These are phyloP conservation scores for Andrena marginata DNA, from an alignment of 2,888 invertebrate genomes.

Conservation along the genomic window DNA sequence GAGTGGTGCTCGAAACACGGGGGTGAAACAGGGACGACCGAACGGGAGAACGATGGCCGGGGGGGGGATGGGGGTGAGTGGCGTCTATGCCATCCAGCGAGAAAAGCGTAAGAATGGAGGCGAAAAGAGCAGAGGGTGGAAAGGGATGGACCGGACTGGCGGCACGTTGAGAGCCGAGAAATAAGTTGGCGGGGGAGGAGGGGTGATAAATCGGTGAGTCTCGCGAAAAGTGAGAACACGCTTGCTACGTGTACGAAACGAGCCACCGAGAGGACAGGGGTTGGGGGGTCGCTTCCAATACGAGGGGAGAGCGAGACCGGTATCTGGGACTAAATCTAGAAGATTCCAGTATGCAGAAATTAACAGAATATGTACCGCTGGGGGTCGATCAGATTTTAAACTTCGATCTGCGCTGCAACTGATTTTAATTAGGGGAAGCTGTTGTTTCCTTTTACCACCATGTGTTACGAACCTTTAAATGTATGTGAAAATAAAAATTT, in stretches of 20 bases:
- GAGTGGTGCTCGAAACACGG: conserved; percentile 50
- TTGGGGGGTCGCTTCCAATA: conserved; percentile 9
- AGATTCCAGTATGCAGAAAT: not conserved
- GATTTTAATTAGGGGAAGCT: no score
- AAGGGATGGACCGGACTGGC: conserved; percentile 27
- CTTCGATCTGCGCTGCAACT: no score
- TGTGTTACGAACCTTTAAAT: no score
- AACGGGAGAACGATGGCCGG: conserved; percentile 8
- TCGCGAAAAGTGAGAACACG: conserved; percentile 65
- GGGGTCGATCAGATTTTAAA: no score
- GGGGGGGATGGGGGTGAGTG: conserved; percentile 19
- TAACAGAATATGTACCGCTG: no score
- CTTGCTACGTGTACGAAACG: conserved; percentile 47
- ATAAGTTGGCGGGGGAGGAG: conserved; percentile 63
- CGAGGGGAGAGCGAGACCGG: conserved; percentile 13
- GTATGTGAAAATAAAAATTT: no score
- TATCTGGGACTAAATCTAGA: conserved; percentile 54
- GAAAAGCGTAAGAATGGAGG: conserved; percentile 46
- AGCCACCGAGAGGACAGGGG: conserved; percentile 2
- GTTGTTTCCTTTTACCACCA: no score
- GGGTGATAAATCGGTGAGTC: conserved; percentile 74
- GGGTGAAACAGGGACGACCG: not conserved
- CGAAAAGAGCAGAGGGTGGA: conserved; percentile 31
- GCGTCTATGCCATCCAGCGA: conserved; percentile 18
- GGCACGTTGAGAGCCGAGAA: conserved; percentile 66